Conservation (phyloP, 2,888 invertebrate genomes). For the Auanema sp. region DNA sequence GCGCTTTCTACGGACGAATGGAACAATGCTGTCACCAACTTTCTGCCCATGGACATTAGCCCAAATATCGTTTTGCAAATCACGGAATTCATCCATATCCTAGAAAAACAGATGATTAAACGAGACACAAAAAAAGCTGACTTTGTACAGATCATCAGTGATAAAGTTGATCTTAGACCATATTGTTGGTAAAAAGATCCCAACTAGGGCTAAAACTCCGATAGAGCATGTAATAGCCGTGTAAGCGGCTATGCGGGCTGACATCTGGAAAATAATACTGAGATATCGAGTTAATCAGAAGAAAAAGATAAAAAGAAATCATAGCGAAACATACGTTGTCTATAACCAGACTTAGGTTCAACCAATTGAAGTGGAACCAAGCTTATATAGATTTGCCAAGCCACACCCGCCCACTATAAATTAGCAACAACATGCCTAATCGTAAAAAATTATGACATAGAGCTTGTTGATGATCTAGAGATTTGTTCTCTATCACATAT, state of each 20-base stretch:
- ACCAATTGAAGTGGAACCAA: conserved; percentile 31
- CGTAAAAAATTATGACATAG: too few relatives aligned
- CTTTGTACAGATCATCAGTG: conserved; percentile 33
- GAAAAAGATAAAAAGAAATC: conserved; percentile 25
- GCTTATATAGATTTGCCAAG: conserved; percentile 14
- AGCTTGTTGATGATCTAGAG: too few relatives aligned
- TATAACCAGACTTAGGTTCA: conserved; percentile 4
- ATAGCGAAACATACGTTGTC: conserved; percentile 10
- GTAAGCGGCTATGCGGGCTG: conserved; percentile 44
- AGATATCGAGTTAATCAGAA: not conserved
- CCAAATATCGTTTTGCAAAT: conserved; percentile 32
- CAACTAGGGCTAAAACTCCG: conserved; percentile 29
- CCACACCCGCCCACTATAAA: too few relatives aligned
- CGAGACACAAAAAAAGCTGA: not conserved
- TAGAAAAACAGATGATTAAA: conserved; percentile 12
- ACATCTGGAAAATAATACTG: conserved; percentile 12
- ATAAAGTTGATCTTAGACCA: conserved; percentile 39
- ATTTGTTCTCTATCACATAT: too few relatives aligned
- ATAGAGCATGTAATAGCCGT: conserved; percentile 42
- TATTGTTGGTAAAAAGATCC: conserved; percentile 37
- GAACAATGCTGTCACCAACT: conserved; percentile 31
- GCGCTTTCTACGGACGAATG: conserved; percentile 40
- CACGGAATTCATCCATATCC: conserved; percentile 39
- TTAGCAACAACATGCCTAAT: too few relatives aligned
- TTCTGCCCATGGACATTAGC: conserved; percentile 27